A percentile compares a stretch with the other conserved stretches of the same genome.
Evolutionary conservation across 2,113 vertebrate species (phyloP).

Genomic region (Poeciliopsis occidentalis): DNA sequence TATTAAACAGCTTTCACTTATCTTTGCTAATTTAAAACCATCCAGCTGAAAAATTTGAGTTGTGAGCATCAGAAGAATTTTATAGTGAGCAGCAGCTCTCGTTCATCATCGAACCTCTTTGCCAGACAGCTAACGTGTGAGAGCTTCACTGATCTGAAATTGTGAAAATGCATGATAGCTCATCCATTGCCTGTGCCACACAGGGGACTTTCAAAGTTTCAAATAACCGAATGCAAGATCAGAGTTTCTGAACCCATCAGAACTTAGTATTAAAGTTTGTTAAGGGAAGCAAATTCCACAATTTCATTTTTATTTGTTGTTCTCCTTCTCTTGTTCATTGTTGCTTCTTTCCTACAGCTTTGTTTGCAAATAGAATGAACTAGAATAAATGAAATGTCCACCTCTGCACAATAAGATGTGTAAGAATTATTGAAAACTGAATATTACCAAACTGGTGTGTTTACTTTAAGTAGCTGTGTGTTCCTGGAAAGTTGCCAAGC

Average conservation of each 20-base stretch:
- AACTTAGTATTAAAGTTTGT: conserved; percentile 44
- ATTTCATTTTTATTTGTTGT: conserved; percentile 51
- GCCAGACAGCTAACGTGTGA: conserved; percentile 51
- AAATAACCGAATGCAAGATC: conserved; percentile 64
- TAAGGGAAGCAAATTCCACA: conserved; percentile 60
- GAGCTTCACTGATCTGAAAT: conserved; percentile 68
- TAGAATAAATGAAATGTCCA: conserved; percentile 15
- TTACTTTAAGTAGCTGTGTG: conserved; percentile 15
- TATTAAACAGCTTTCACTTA: neutral
- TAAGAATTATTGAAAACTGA: conserved; percentile 1
- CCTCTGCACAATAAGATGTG: conserved; percentile 4
- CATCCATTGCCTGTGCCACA: conserved; percentile 40
- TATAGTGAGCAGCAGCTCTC: conserved; percentile 11
- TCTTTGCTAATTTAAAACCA: neutral
- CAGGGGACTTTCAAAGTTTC: conserved; percentile 54
- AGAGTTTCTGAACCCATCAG: conserved; percentile 43
- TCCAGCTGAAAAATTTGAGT: neutral
- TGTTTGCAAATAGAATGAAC: conserved; percentile 42
- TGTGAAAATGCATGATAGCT: conserved; percentile 63
- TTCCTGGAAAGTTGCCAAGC: conserved; percentile 21
- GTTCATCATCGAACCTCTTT: conserved; percentile 12
- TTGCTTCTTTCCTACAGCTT: conserved; percentile 25
- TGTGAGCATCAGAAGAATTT: neutral
- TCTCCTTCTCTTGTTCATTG: conserved; percentile 41
- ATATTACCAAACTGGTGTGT: conserved; percentile 3